phyloP scores from a whole-genome alignment of 2,888 invertebrate species.

The Nomada goodeniana region DNA sequence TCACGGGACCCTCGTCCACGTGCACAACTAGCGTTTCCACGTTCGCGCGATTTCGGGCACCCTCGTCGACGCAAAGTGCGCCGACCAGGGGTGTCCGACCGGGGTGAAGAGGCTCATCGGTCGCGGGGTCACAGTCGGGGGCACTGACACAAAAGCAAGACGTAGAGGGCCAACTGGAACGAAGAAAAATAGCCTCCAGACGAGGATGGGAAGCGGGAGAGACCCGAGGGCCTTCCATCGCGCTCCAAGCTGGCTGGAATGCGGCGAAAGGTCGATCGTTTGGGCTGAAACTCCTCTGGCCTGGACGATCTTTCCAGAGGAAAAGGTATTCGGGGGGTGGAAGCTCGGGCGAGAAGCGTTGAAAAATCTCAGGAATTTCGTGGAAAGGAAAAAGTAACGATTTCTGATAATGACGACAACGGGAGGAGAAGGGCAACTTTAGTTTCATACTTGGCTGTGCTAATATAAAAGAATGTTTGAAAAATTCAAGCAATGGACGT shows the following conservation, averaged over 20 bases:
- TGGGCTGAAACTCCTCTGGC: constrained; percentile 11
- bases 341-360: not conserved
- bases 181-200: constrained; percentile 65
- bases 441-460: too few relatives aligned
- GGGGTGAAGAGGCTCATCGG: constrained; percentile 51
- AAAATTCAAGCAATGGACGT: too few relatives aligned
- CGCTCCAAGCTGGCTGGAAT: constrained; percentile 37
- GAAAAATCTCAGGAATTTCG: too few relatives aligned
- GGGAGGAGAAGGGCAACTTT: too few relatives aligned
- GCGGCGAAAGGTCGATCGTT: constrained; percentile 48
- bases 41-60: constrained; percentile 43
- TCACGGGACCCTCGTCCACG: constrained; percentile 6
- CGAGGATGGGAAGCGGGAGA: constrained; percentile 7
- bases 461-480: too few relatives aligned
- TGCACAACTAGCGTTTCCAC: constrained; percentile 39
- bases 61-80: constrained; percentile 5
- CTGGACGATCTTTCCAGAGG: not conserved
- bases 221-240: constrained; percentile 53
- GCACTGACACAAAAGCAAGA: constrained; percentile 74
- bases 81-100: constrained; percentile 35
- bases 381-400: not conserved
- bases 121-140: constrained; percentile 42
- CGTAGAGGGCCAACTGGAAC: constrained; percentile 56
- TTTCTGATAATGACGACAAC: too few relatives aligned
- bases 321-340: not conserved